Evolutionary conservation across 2,888 invertebrate species (phyloP).

Genomic region (Seira ritae): DNA sequence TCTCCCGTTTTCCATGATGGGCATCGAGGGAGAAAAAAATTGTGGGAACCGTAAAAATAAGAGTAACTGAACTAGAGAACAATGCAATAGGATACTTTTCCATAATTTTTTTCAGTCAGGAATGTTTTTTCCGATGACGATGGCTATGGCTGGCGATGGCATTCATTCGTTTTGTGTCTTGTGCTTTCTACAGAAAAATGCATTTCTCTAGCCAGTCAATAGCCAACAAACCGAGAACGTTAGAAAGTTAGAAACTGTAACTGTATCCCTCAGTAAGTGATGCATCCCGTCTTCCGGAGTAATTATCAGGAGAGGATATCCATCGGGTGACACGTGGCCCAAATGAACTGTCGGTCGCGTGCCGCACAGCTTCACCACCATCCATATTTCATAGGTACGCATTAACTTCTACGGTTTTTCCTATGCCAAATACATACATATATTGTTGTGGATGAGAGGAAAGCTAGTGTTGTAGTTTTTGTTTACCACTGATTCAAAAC

Average conservation of each 20-base stretch:
- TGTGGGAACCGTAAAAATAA: conserved; percentile 50
- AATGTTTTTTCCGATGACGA: background rate
- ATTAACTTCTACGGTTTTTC: background rate
- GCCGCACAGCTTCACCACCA: conserved; percentile 39
- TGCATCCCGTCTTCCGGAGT: conserved; percentile 64
- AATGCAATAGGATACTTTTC: conserved; percentile 52
- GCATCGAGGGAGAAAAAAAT: conserved; percentile 8
- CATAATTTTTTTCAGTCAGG: conserved; percentile 12
- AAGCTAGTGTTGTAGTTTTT: conserved; percentile 24
- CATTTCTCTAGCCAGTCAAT: too few species aligned
- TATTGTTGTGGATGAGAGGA: background rate
- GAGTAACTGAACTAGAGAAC: conserved; percentile 24
- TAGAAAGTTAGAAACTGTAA: conserved; percentile 15
- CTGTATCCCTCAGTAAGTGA: conserved; percentile 57
- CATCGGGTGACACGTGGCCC: conserved; percentile 69
- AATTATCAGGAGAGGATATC: conserved; percentile 70
- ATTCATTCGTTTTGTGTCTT: conserved; percentile 21
- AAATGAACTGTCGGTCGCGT: conserved; percentile 71
- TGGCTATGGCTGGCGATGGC: too few species aligned
- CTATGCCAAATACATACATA: background rate
- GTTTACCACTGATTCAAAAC: conserved; percentile 46
- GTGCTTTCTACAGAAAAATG: conserved; percentile 16
- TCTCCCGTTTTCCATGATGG: conserved; percentile 8
- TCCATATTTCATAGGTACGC: conserved; percentile 38
- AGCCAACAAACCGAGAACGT: too few species aligned